Percentiles rank a stretch among this genome's conserved stretches.
Evolutionary conservation across 2,113 vertebrate species (phyloP).

Genomic region (Lampris incognitus): DNA sequence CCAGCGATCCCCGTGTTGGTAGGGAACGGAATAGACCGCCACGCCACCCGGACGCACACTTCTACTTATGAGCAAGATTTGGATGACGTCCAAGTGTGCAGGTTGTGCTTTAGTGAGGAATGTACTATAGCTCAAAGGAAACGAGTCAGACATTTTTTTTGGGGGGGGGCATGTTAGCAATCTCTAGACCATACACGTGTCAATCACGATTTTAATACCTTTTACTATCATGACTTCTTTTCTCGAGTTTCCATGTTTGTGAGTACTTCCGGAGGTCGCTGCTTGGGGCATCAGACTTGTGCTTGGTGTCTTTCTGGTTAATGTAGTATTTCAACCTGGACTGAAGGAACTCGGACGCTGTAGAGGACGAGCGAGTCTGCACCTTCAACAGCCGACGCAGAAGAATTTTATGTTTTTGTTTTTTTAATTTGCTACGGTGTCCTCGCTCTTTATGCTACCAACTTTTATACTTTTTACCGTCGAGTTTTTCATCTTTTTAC

Average conservation of each 20-base stretch:
- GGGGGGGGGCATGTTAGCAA: constrained; percentile 24
- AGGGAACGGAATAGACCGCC: too few relatives aligned
- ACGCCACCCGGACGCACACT: too few relatives aligned
- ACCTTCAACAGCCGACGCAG: constrained; percentile 70
- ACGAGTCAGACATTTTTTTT: constrained; percentile 32
- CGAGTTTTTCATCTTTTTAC: constrained; percentile 69
- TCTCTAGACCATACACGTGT: constrained; percentile 15
- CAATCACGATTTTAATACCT: constrained; percentile 23
- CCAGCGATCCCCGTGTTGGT: too few relatives aligned
- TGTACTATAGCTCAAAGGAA: constrained; percentile 55
- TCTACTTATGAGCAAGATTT: background rate
- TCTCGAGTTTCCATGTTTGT: background rate
- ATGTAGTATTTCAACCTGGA: constrained; percentile 50
- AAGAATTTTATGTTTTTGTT: constrained; percentile 66
- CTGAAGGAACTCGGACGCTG: constrained; percentile 58
- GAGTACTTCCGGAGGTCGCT: constrained; percentile 22
- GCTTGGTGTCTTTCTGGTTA: constrained; percentile 47
- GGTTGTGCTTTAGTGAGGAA: constrained; percentile 57
- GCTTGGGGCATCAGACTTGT: constrained; percentile 46
- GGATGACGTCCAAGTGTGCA: constrained; percentile 42
- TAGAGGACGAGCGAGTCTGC: constrained; percentile 64
- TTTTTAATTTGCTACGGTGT: constrained; percentile 71
- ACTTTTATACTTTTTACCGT: constrained; percentile 82
- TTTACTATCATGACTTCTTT: too few relatives aligned
- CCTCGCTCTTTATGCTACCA: constrained; percentile 77